A percentile compares a stretch with the other conserved stretches of the same genome.
Conservation (phyloP, 2,888 invertebrate genomes). For the Zygothrica quintamaculata region DNA sequence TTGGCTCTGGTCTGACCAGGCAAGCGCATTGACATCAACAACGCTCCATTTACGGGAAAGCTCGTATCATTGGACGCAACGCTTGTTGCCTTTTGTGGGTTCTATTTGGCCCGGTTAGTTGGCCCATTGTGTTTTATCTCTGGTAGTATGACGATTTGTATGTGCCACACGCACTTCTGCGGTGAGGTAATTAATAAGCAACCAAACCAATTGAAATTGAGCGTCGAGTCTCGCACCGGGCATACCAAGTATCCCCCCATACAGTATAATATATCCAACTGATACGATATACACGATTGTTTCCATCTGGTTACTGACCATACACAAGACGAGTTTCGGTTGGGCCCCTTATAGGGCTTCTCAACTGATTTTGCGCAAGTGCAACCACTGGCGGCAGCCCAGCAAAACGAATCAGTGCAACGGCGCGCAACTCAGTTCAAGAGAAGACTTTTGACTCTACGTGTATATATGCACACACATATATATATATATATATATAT, state of each 20-base stretch:
- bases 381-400: constrained; percentile 21
- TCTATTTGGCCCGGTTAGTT: constrained; percentile 57
- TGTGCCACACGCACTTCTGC: constrained; percentile 71
- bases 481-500: too few relatives aligned
- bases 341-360: constrained; percentile 53
- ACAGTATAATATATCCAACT: constrained; percentile 18
- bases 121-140: constrained; percentile 3
- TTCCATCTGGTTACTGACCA: constrained; percentile 64
- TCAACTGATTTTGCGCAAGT: constrained; percentile 45
- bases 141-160: constrained; percentile 57
- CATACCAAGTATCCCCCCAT: constrained; percentile 65
- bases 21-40: constrained; percentile 70
- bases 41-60: constrained; percentile 70
- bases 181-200: constrained; percentile 79
- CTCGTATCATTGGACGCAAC: constrained; percentile 64
- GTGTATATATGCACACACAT: too few relatives aligned
- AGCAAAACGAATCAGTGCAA: not conserved
- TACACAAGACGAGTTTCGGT: constrained; percentile 72
- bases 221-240: constrained; percentile 61
- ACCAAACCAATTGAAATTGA: constrained; percentile 71
- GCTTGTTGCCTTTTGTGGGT: constrained; percentile 72
- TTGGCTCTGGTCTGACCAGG: constrained; percentile 40
- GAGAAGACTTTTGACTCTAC: too few relatives aligned
- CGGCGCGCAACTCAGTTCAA: too few relatives aligned
- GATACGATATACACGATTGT: constrained; percentile 25